phyloP scores from a whole-genome alignment of 1,140 invertebrate species.

The Arctopsyche grandis region DNA sequence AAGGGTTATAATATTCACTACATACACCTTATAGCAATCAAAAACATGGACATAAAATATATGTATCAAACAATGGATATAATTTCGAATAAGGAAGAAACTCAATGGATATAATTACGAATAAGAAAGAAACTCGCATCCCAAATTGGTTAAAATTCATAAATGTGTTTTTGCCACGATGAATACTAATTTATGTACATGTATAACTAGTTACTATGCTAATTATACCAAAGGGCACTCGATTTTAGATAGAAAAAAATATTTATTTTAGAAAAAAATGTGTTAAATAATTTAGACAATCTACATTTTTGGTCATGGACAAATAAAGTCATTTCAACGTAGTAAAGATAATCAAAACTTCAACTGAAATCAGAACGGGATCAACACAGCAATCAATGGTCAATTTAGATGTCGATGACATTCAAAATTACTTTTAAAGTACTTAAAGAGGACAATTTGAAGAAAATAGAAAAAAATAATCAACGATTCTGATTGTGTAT shows the following conservation, averaged over 20 bases:
- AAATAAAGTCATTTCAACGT: neutral
- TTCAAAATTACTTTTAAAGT: too few relatives aligned
- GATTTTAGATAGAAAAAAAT: conserved; percentile 5
- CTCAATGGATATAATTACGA: neutral
- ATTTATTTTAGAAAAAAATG: neutral
- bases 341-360: too few relatives aligned
- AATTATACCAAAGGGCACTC: conserved; percentile 1
- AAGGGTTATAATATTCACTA: too few relatives aligned
- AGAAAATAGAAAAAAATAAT: too few relatives aligned
- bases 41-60: neutral
- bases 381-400: too few relatives aligned
- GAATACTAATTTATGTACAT: conserved; percentile 14
- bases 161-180: conserved; percentile 44
- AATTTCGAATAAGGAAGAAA: neutral
- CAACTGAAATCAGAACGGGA: too few relatives aligned
- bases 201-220: neutral
- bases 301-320: conserved; percentile 10
- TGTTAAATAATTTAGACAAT: neutral
- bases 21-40: too few relatives aligned
- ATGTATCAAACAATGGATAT: neutral
- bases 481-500: too few relatives aligned
- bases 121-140: neutral
- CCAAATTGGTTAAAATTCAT: too few relatives aligned
- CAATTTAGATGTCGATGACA: too few relatives aligned
- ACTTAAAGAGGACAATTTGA: too few relatives aligned